phyloP scores from a whole-genome alignment of 2,113 vertebrate species.

The Herpetotheres cachinnans region DNA sequence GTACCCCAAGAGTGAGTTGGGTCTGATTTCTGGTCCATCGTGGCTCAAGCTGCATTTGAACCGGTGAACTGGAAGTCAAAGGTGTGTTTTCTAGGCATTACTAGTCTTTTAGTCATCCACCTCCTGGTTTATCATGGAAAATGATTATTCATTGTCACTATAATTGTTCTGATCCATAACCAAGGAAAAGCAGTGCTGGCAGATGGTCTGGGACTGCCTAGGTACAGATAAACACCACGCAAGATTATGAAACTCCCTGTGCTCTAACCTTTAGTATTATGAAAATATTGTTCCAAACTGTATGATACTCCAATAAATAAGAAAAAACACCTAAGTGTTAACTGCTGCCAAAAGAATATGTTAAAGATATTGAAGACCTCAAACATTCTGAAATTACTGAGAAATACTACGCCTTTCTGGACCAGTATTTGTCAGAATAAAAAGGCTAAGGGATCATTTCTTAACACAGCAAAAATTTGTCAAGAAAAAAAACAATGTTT shows the following conservation, averaged over 20 bases:
- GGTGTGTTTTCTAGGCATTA: neutral
- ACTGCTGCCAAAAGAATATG: neutral
- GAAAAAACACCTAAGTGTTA: neutral
- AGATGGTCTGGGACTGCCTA: slow-evolving; percentile 7
- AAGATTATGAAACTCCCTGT: neutral
- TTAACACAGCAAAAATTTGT: neutral
- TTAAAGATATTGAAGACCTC: neutral
- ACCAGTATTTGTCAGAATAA: neutral
- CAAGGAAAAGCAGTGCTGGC: slow-evolving; percentile 12
- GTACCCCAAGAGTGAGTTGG: neutral
- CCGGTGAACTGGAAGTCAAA: neutral
- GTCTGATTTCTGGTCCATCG: neutral
- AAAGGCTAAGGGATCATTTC: neutral
- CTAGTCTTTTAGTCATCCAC: neutral
- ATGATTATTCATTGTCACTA: slow-evolving; percentile 26
- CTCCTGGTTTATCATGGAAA: neutral
- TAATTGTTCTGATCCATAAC: slow-evolving; percentile 44
- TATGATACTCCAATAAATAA: neutral
- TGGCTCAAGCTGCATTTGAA: neutral
- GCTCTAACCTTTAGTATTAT: neutral
- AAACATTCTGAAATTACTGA: neutral
- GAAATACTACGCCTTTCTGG: neutral
- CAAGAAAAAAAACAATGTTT: neutral
- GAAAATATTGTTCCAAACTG: neutral
- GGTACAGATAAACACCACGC: neutral